Conservation (phyloP, 2,888 invertebrate genomes). For the Rotaria magnacalcarata region DNA sequence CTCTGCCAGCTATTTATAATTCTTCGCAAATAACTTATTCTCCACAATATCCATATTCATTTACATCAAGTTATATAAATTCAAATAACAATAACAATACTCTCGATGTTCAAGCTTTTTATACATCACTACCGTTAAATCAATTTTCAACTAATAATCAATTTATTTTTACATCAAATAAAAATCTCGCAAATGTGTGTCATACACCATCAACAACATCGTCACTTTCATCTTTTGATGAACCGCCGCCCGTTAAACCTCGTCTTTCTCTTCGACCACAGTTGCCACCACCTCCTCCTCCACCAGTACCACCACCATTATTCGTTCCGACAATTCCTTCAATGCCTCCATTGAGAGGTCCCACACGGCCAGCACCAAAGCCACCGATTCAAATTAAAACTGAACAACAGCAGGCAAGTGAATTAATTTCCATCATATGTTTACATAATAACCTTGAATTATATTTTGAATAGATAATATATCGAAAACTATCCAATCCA, state of each 20-base stretch:
- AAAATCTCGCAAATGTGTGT: background rate
- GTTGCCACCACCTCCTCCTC: constrained; percentile 3
- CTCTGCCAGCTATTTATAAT: background rate
- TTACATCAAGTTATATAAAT: background rate
- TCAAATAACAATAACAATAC: constrained; percentile 26
- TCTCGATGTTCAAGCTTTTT: background rate
- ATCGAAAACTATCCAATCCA: background rate
- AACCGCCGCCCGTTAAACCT: constrained; percentile 25
- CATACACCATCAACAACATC: constrained; percentile 28
- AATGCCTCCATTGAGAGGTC: background rate
- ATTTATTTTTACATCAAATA: background rate
- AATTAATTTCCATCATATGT: background rate
- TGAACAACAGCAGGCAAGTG: constrained; percentile 33
- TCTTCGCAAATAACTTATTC: background rate
- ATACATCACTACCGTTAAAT: background rate
- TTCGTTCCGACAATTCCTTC: background rate
- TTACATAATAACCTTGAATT: no score
- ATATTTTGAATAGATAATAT: background rate
- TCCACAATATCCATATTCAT: constrained; percentile 1
- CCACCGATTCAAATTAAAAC: background rate
- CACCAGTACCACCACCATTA: background rate
- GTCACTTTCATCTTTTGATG: background rate
- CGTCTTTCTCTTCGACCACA: constrained; percentile 12
- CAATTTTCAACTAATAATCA: background rate
- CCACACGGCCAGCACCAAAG: constrained; percentile 17